Base-by-base conservation (phyloP, 2,888 invertebrate genomes). In the Macrophya alboannulata region DNA sequence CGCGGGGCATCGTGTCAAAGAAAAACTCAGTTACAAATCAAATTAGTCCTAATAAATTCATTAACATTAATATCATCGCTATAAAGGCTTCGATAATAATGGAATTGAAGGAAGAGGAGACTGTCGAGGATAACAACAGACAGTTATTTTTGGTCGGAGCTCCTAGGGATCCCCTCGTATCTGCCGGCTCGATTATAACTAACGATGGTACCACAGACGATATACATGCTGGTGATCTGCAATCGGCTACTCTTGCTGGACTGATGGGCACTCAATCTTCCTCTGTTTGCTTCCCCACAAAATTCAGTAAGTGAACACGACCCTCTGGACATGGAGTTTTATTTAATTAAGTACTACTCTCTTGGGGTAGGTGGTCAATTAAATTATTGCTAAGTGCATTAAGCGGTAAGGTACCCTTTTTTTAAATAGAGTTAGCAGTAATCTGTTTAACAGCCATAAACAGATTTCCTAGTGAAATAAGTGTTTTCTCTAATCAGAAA, bases 301-400 rank as follows among this genome's bases (percentile, higher is more conserved):
- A 93, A 92, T 93, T 93, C 92, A 91, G 93, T 93, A 92, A 93
- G 93, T 93, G 8, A 74, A 74, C 21, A 71, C 71, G 85, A 87
- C 87, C 87, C 88, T 71, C 83, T 86, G 87, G 87, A 88, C 87
- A 88, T 86, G 82, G 84, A 71, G 77, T 88, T 85, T 92, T 91
- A 92, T 92, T 91, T 91, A 91, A 92, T 92, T 92, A 92, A 90
- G 90, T 86, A 87, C 86, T 88, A 88, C 89, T 89, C 85, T 83
- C 90, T 88, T 88, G 90, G 90, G 89, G 90, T 88, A 91, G 91
- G 25, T 62, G 62, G 25, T 93, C 93, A 93, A 93, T 93, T 92
- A 93, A 93, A 93, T 93, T 93, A 93, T 93, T 93, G 90, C 92
- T 93, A 93, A 93, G 90, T 93, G 91, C 92, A 93, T 93, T 93